Percentiles rank a stretch among this genome's conserved stretches.
These are phyloP conservation scores for Cylas formicarius DNA, from an alignment of 1,140 invertebrate genomes.

Conservation along the genomic window DNA sequence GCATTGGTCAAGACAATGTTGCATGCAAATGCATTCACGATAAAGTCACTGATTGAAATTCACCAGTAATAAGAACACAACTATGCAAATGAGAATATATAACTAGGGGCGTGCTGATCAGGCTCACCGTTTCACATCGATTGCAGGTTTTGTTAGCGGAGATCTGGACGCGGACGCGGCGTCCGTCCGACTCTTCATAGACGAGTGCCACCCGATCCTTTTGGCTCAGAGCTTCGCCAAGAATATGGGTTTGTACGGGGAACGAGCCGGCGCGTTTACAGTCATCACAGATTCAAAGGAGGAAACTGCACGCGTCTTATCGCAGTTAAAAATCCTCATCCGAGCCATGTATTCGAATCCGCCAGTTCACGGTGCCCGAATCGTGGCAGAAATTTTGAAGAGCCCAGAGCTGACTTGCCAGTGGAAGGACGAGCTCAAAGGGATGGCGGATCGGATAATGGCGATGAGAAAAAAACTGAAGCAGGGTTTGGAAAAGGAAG, in stretches of 20 bases:
- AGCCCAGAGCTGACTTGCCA: constrained; percentile 54
- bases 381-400: constrained; percentile 77
- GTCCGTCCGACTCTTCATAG: constrained; percentile 49
- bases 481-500: constrained; percentile 73
- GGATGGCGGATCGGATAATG: constrained; percentile 97
- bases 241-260: constrained; percentile 90
- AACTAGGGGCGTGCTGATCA: no score
- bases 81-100: no score
- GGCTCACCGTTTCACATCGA: background rate
- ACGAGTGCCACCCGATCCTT: constrained; percentile 85
- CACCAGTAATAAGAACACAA: no score
- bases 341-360: constrained; percentile 97
- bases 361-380: constrained; percentile 85
- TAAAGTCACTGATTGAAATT: no score
- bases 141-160: constrained; percentile 77
- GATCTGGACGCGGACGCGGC: constrained; percentile 86
- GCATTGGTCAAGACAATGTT: no score
- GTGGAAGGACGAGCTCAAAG: constrained; percentile 16
- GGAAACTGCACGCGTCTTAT: constrained; percentile 77
- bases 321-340: constrained; percentile 93
- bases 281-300: constrained; percentile 51
- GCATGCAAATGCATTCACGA: no score
- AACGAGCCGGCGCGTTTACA: constrained; percentile 82
- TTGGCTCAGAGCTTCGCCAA: constrained; percentile 96
- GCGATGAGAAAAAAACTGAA: constrained; percentile 69